phyloP scores from a whole-genome alignment of 2,888 invertebrate species.

The Amphipyra berbera region DNA sequence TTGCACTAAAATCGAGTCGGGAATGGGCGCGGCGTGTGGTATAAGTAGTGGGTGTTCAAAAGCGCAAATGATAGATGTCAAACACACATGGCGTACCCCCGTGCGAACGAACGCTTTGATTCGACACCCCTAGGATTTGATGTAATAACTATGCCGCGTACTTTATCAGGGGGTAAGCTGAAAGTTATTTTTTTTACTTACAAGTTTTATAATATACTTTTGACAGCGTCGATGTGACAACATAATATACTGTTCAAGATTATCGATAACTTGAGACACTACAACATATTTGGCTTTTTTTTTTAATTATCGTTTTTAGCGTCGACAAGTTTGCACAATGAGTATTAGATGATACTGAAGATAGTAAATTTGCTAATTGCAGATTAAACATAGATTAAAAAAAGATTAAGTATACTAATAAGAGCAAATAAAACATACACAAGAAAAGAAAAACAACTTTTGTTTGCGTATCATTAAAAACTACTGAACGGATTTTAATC shows the following conservation, averaged over 20 bases:
- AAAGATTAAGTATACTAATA: too few relatives aligned
- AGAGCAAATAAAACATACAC: conserved; percentile 10
- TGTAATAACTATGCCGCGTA: conserved; percentile 59
- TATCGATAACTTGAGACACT: too few relatives aligned
- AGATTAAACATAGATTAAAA: too few relatives aligned
- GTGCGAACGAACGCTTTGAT: conserved; percentile 67
- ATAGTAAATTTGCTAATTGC: too few relatives aligned
- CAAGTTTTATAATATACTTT: too few relatives aligned
- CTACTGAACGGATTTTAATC: conserved; percentile 56
- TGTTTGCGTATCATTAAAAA: conserved; percentile 49
- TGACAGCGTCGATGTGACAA: too few relatives aligned
- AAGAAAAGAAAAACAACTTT: conserved; percentile 26
- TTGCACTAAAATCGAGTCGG: conserved; percentile 27
- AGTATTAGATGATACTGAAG: too few relatives aligned
- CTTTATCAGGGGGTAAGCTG: conserved; percentile 58
- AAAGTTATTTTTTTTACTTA: conserved; percentile 30
- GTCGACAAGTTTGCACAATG: too few relatives aligned
- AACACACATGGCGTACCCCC: conserved; percentile 75
- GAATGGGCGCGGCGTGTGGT: conserved; percentile 30
- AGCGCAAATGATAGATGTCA: conserved; percentile 84
- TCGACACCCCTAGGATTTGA: conserved; percentile 63
- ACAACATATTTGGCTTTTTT: too few relatives aligned
- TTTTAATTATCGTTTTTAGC: too few relatives aligned
- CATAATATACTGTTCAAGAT: too few relatives aligned
- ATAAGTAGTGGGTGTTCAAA: conserved; percentile 81